These are phyloP conservation scores for Esox lucius DNA, from an alignment of 2,797 vertebrate genomes.

Conservation along the genomic window DNA sequence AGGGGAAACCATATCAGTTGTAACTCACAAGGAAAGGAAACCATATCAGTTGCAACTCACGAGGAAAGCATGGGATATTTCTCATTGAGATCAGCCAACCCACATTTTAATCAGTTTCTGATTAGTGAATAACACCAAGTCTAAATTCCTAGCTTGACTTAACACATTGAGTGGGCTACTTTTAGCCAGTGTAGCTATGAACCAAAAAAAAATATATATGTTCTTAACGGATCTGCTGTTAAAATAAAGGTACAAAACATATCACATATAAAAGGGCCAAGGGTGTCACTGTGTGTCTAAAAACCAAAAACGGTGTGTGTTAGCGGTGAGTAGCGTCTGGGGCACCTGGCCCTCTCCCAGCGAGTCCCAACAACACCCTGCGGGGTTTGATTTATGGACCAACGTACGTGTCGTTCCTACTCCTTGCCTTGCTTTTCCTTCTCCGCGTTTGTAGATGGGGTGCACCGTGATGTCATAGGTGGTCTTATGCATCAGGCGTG, in stretches of 20 bases:
- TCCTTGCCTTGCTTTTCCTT: conserved; percentile 94
- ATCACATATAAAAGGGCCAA: neutral
- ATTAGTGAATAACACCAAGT: conserved; percentile 59
- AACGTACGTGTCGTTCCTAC: conserved; percentile 94
- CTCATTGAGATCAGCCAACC: conserved; percentile 28
- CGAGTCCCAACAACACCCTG: conserved; percentile 26
- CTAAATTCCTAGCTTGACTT: conserved; percentile 21
- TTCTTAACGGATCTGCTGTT: neutral
- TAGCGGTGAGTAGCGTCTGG: conserved; percentile 43
- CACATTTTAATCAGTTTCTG: conserved; percentile 45
- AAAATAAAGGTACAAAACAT: neutral
- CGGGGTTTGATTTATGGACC: conserved; percentile 72
- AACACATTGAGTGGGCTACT: neutral
- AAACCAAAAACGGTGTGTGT: conserved; percentile 52
- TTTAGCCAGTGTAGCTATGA: neutral
- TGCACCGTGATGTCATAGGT: conserved; percentile 85
- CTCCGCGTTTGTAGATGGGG: conserved; percentile 88
- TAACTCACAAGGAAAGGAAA: neutral
- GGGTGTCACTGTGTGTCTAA: conserved; percentile 14
- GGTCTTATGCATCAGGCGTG: conserved; percentile 82
- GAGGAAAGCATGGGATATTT: conserved; percentile 1
- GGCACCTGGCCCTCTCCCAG: conserved; percentile 20
- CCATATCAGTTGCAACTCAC: neutral
- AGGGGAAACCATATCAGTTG: conserved; percentile 7
- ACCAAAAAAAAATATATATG: too few relatives aligned